Conservation (phyloP, 2,113 vertebrate species). For the Psittacula cyanocephala region DNA sequence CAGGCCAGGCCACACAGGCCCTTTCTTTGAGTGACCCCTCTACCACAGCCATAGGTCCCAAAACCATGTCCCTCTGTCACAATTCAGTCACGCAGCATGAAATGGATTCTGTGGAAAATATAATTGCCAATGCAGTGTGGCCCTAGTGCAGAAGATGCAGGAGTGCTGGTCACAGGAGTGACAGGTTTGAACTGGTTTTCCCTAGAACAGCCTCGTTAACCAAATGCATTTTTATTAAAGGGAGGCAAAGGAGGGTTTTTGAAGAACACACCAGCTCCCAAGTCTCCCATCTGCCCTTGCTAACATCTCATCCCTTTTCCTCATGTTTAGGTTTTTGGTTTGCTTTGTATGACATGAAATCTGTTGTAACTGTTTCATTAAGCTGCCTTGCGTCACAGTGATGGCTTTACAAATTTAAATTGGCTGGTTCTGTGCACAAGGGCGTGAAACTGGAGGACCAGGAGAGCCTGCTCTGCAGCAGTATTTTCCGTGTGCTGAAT, state of each 20-base stretch:
- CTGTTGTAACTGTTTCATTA: not conserved
- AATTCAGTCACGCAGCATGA: accelerated
- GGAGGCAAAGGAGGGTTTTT: not conserved
- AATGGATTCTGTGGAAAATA: not conserved
- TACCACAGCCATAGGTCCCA: not conserved
- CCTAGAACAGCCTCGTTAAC: not conserved
- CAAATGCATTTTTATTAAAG: not conserved
- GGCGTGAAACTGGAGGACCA: conserved; percentile 21
- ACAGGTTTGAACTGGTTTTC: not conserved
- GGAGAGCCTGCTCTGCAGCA: conserved; percentile 15
- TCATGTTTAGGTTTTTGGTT: not conserved
- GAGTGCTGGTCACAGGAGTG: not conserved
- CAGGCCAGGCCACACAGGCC: not conserved
- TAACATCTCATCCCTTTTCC: not conserved
- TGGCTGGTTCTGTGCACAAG: not conserved
- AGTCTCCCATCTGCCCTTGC: not conserved
- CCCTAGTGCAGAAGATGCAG: accelerated
- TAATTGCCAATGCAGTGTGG: not conserved
- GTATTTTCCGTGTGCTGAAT: conserved; percentile 14
- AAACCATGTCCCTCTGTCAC: accelerated
- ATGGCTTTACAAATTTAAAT: not conserved
- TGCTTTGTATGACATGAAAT: not conserved
- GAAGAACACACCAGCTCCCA: not conserved
- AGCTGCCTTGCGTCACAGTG: not conserved
- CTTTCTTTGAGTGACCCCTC: accelerated